phyloP scores from a whole-genome alignment of 2,888 invertebrate genomes.

The Pandemis heparana region DNA sequence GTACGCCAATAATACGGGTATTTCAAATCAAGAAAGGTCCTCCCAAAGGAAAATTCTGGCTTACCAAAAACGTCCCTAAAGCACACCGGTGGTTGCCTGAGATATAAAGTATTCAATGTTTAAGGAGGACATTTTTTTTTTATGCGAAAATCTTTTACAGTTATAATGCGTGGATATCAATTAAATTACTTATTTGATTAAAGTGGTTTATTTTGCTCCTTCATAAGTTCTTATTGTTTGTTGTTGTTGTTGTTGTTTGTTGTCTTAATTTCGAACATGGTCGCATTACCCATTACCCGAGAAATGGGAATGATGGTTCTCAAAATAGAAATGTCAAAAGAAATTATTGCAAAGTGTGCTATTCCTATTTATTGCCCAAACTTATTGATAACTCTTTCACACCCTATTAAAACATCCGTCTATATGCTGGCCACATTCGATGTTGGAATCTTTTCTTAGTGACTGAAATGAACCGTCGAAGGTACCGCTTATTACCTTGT shows the following conservation, averaged over 20 bases:
- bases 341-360: too few species aligned
- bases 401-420: too few species aligned
- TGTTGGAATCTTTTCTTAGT: too few species aligned
- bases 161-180: not conserved
- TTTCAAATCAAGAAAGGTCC: slow-evolving; percentile 27
- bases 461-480: too few species aligned
- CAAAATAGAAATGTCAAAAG: too few species aligned
- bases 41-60: slow-evolving; percentile 20
- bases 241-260: too few species aligned
- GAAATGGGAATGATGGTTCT: too few species aligned
- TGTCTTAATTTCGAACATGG: too few species aligned
- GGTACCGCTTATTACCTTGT: too few species aligned
- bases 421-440: too few species aligned
- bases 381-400: not conserved
- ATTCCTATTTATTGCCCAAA: too few species aligned
- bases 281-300: too few species aligned
- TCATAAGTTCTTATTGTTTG: not conserved
- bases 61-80: slow-evolving; percentile 16
- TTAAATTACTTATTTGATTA: not conserved
- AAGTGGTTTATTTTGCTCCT: not conserved
- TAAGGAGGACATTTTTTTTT: not conserved
- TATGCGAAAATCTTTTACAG: not conserved
- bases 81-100: not conserved
- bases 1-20: slow-evolving; percentile 28
- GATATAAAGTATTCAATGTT: slow-evolving; percentile 6